Evolutionary conservation across 2,888 invertebrate genomes (phyloP).

Genomic region (Hyposoter didymator): DNA sequence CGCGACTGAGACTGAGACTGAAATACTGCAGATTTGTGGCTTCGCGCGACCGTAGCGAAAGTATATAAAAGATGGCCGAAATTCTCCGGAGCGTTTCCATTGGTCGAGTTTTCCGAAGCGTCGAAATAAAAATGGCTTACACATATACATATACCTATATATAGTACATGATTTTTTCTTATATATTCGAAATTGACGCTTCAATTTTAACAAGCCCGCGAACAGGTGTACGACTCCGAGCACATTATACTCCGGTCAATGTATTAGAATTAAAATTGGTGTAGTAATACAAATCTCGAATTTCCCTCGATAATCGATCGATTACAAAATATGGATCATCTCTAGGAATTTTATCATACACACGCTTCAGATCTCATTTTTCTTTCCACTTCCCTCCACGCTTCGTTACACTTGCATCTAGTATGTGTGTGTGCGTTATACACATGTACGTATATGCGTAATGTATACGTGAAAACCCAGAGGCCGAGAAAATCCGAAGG

Average conservation of each 20-base stretch:
- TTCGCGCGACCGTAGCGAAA: conserved; percentile 81
- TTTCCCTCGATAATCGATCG: neutral
- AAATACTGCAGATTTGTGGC: conserved; percentile 52
- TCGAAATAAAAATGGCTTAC: conserved; percentile 67
- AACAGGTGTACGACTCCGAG: neutral
- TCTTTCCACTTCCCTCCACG: conserved; percentile 35
- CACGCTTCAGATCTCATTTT: conserved; percentile 31
- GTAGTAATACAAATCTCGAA: neutral
- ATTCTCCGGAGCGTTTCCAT: conserved; percentile 59
- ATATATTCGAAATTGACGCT: conserved; percentile 62
- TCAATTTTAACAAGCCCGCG: conserved; percentile 10
- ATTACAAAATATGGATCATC: conserved; percentile 42
- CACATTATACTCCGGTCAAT: neutral
- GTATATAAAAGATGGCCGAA: conserved; percentile 76
- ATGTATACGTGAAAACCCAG: conserved; percentile 24
- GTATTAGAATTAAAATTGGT: neutral
- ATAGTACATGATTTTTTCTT: conserved; percentile 36
- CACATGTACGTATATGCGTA: neutral
- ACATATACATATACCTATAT: conserved; percentile 28
- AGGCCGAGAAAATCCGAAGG: neutral
- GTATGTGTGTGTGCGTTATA: conserved; percentile 10
- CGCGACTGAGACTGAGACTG: conserved; percentile 63
- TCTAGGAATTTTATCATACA: neutral
- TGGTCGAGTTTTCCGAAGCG: conserved; percentile 62
- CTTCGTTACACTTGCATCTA: conserved; percentile 32